Evolutionary conservation across 2,797 vertebrate genomes (phyloP).

Genomic region (Anas bahamensis): DNA sequence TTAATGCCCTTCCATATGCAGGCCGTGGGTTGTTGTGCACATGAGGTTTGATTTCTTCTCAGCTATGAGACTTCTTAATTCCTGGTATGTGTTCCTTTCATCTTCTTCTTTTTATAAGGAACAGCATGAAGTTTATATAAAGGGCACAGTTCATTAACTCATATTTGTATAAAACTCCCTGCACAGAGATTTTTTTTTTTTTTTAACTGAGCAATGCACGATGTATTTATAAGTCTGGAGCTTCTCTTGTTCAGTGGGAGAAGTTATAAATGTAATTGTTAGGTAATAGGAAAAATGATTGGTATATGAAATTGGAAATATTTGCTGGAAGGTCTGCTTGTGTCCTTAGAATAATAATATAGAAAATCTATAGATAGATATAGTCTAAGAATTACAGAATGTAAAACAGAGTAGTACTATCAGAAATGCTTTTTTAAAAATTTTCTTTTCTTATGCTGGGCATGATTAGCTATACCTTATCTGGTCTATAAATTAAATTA

Average conservation of each 20-base stretch:
- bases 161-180: neutral
- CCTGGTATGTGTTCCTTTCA: neutral
- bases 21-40: neutral
- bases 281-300: neutral
- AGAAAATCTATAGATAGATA: neutral
- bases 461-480: neutral
- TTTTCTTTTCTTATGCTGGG: neutral
- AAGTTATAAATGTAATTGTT: constrained; percentile 24
- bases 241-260: neutral
- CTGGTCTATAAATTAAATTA: neutral
- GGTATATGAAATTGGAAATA: neutral
- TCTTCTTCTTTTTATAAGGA: neutral
- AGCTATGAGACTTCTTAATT: neutral
- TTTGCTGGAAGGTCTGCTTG: neutral
- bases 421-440: neutral
- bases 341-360: neutral
- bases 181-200: neutral
- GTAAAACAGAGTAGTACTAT: neutral
- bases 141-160: neutral
- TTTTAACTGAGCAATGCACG: neutral
- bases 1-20: neutral
- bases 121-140: neutral
- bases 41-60: neutral
- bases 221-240: neutral
- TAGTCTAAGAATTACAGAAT: neutral